phyloP scores from a whole-genome alignment of 2,888 invertebrate species.

The Eupithecia abbreviata region DNA sequence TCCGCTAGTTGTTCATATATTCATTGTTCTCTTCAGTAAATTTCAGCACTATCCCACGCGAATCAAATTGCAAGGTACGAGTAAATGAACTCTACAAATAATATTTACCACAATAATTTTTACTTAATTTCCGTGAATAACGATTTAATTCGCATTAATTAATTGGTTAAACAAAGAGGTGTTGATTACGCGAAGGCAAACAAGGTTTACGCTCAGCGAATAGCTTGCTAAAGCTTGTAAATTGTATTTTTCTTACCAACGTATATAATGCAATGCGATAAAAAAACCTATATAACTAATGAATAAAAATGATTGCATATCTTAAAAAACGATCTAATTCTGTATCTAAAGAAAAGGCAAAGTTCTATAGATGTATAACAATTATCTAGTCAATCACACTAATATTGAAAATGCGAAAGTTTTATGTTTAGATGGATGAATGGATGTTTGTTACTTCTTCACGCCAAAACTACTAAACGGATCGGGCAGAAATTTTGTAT shows the following conservation, averaged over 20 bases:
- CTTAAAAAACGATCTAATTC: too few species aligned
- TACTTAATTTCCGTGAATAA: conserved; percentile 15
- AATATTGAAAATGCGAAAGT: too few species aligned
- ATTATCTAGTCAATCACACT: too few species aligned
- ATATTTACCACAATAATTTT: conserved; percentile 19
- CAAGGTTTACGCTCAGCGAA: conserved; percentile 14
- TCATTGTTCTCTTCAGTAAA: not conserved
- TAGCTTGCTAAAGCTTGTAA: conserved; percentile 5
- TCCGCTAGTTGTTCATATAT: too few species aligned
- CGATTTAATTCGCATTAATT: conserved; percentile 30
- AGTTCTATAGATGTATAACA: too few species aligned
- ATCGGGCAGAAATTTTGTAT: too few species aligned
- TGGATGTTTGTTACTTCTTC: too few species aligned
- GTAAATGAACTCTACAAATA: not conserved
- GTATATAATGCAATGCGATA: not conserved
- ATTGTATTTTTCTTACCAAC: too few species aligned
- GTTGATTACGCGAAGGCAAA: conserved; percentile 31
- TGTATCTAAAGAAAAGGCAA: too few species aligned
- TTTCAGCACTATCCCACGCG: not conserved
- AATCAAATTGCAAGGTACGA: not conserved
- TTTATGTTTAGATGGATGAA: too few species aligned
- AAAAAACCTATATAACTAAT: not conserved
- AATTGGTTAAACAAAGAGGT: conserved; percentile 31
- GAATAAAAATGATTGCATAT: too few species aligned
- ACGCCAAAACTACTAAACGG: too few species aligned